Evolutionary conservation across 2,888 invertebrate species (phyloP).

Genomic region (Sinohyriopsis cumingii): DNA sequence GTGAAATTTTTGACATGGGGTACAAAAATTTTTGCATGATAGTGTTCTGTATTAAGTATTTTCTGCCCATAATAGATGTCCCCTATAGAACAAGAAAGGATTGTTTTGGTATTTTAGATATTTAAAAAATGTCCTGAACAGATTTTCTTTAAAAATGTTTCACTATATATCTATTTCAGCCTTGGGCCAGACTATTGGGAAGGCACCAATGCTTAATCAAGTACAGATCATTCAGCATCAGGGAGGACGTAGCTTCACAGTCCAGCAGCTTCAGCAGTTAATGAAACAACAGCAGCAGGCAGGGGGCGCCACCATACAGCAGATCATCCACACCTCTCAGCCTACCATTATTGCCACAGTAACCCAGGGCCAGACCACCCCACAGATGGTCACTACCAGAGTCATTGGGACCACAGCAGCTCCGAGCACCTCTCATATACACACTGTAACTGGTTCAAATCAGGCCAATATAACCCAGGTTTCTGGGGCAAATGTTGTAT

Average conservation of each 20-base stretch:
- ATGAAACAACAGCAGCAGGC: conserved; percentile 76
- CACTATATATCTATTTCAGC: conserved; percentile 23
- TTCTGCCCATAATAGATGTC: too few relatives aligned
- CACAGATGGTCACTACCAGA: conserved; percentile 54
- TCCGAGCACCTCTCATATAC: conserved; percentile 51
- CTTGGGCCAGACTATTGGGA: conserved; percentile 38
- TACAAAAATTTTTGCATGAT: too few relatives aligned
- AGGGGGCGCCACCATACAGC: conserved; percentile 48
- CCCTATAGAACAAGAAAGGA: too few relatives aligned
- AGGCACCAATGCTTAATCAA: conserved; percentile 54
- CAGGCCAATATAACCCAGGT: conserved; percentile 38
- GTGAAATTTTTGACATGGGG: too few relatives aligned
- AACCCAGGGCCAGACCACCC: conserved; percentile 59
- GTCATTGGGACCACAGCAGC: conserved; percentile 38
- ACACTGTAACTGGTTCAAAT: conserved; percentile 48
- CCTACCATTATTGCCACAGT: conserved; percentile 58
- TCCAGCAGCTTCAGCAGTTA: conserved; percentile 69
- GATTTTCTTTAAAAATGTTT: not conserved
- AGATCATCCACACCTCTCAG: conserved; percentile 56
- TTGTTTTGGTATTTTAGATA: too few relatives aligned
- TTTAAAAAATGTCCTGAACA: too few relatives aligned
- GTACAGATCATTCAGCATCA: conserved; percentile 79
- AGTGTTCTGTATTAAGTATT: too few relatives aligned
- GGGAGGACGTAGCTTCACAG: conserved; percentile 41
- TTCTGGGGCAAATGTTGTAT: conserved; percentile 16